A percentile compares a stretch with the other conserved stretches of the same genome.
Conservation (phyloP, 1,140 invertebrate genomes). For the Helicoverpa zea region DNA sequence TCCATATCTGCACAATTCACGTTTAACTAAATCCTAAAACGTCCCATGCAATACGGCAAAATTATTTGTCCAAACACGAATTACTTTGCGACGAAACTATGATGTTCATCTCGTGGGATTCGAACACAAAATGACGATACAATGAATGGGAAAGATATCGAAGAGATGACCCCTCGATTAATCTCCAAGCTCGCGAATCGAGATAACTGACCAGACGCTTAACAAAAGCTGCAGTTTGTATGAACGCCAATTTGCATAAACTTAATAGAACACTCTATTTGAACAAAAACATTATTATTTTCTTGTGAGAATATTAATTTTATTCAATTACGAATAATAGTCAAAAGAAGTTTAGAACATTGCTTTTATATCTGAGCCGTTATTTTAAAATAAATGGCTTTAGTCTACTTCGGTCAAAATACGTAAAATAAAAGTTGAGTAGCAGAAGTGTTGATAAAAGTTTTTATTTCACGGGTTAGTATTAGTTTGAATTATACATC, state of each 20-base stretch:
- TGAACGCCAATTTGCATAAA: constrained; percentile 74
- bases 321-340: constrained; percentile 34
- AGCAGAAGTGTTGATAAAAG: background rate
- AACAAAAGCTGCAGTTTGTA: constrained; percentile 66
- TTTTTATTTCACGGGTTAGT: background rate
- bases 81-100: constrained; percentile 17
- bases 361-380: background rate
- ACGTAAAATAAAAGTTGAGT: constrained; percentile 6
- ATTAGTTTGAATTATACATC: background rate
- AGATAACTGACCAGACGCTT: constrained; percentile 76
- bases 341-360: constrained; percentile 13
- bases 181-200: constrained; percentile 75
- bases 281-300: constrained; percentile 54
- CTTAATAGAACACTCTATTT: constrained; percentile 48
- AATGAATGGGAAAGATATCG: constrained; percentile 74
- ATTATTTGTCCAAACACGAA: constrained; percentile 38
- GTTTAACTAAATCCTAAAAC: background rate
- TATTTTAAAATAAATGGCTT: constrained; percentile 22
- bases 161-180: constrained; percentile 78
- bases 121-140: constrained; percentile 73
- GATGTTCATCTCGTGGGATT: constrained; percentile 76
- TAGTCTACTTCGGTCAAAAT: constrained; percentile 5
- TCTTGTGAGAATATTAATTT: constrained; percentile 58
- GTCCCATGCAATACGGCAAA: constrained; percentile 17
- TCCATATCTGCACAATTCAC: constrained; percentile 62